Base-by-base conservation (phyloP, 2,797 vertebrate species). In the Danio jaintianensis region DNA sequence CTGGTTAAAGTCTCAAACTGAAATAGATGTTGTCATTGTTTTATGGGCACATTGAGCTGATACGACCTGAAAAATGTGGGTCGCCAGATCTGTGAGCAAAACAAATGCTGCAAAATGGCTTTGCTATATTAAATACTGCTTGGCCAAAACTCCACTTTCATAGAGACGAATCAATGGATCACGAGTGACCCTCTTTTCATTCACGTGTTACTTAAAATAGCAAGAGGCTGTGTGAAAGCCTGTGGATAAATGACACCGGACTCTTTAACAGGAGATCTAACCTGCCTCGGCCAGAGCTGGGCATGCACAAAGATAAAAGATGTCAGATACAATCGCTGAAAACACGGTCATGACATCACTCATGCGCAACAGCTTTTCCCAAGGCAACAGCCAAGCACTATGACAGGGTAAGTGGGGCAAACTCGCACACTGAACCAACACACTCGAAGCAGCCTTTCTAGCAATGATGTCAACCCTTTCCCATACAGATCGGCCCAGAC, bases 251-350 rank as follows among this genome's bases (percentile, higher is more conserved):
- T 85, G 79, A 80, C 89, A 82, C 67, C 53, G 73, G 85, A 85
- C 83, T 87, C 89, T 87, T 70, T 82, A 86, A 81, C 81, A 83
- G 68, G 79, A 88, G 87, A 87, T 85, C 87, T 86, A 71, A 78
- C 85, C 87, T 80, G 83, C 86, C 84, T 83, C 79, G 88, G 84
- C 87, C 78, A 83, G 81, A 84, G 87, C 82, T 81, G 85, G 84
- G 68, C 84, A 45, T 93, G 93, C 93, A 94, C 93, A 94, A 93
- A 93, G 88, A 94, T 93, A 94, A 94, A 93, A 91, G 89, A 90
- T 87, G 92, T 94, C 93, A 92, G 88, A 91, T 90, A 89, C 78
- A 79, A 94, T 94, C 82, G 82, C 87, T 85, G 58, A 74, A 87
- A 85, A 88, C 89, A 92, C 85, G 77, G 83, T 84, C 90, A 83